A percentile compares a stretch with the other conserved stretches of the same genome.
Evolutionary conservation across 2,888 invertebrate genomes (phyloP).

Genomic region (Melinaea menophilus): DNA sequence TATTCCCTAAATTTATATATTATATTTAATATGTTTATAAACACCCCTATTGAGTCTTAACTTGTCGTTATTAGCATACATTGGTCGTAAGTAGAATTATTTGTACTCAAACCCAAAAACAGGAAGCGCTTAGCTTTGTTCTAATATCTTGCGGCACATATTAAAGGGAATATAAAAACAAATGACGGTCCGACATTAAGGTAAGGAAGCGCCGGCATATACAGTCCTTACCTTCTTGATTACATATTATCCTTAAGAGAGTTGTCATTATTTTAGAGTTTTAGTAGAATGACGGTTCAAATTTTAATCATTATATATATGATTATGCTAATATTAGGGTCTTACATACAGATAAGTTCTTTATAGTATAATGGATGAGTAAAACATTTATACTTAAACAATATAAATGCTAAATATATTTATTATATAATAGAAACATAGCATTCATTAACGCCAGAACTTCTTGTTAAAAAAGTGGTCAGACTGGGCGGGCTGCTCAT

Average conservation of each 20-base stretch:
- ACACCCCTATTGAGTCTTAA: background rate
- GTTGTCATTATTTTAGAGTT: constrained; percentile 14
- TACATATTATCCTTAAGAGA: constrained; percentile 2
- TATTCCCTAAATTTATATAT: too few species aligned
- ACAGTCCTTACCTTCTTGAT: constrained; percentile 16
- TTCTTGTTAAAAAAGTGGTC: background rate
- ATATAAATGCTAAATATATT: too few species aligned
- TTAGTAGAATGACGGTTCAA: background rate
- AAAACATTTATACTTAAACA: too few species aligned
- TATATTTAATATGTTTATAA: background rate
- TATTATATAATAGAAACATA: too few species aligned
- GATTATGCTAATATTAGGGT: too few species aligned
- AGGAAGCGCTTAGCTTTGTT: constrained; percentile 61
- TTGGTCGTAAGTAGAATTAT: constrained; percentile 51
- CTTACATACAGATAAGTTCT: too few species aligned
- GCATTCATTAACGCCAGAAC: too few species aligned
- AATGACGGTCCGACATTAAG: constrained; percentile 38
- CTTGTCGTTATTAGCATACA: background rate
- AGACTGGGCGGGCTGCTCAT: constrained; percentile 12
- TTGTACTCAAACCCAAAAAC: constrained; percentile 47
- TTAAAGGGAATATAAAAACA: constrained; percentile 42
- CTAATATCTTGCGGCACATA: constrained; percentile 47
- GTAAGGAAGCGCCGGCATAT: constrained; percentile 22
- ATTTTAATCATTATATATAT: too few species aligned
- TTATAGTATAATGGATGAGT: too few species aligned